phyloP scores from a whole-genome alignment of 2,888 invertebrate genomes.

The Notocelia uddmanniana region DNA sequence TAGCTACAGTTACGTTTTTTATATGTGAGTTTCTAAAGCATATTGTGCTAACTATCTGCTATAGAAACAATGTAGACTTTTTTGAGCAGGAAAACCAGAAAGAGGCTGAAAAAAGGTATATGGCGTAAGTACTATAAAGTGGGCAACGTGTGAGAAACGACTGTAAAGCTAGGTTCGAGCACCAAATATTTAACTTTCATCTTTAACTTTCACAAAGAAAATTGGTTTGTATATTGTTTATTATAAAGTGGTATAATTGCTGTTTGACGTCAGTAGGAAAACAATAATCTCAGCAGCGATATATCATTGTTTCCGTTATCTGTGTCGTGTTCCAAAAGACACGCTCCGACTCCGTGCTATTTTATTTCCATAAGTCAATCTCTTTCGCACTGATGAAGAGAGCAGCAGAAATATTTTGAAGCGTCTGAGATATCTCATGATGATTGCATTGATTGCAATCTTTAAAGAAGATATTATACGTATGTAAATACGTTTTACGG shows the following conservation, averaged over 20 bases:
- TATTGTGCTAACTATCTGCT: too few relatives aligned
- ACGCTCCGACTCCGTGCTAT: slow-evolving; percentile 16
- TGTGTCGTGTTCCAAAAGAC: slow-evolving; percentile 1
- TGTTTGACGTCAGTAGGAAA: neutral
- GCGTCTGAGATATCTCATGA: neutral
- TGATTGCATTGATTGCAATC: neutral
- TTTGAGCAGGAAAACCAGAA: neutral
- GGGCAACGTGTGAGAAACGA: too few relatives aligned
- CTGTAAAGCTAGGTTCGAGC: neutral
- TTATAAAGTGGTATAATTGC: neutral
- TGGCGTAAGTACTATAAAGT: too few relatives aligned
- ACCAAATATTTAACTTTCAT: too few relatives aligned
- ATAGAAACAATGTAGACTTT: too few relatives aligned
- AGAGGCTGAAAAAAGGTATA: neutral
- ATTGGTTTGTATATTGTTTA: neutral
- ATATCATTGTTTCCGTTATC: slow-evolving; percentile 13
- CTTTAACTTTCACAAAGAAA: slow-evolving; percentile 10
- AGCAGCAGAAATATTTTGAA: neutral
- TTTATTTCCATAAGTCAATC: neutral
- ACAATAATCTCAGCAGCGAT: slow-evolving; percentile 2
- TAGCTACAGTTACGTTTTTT: too few relatives aligned
- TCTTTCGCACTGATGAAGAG: neutral
- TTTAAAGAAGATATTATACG: neutral
- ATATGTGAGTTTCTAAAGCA: too few relatives aligned
- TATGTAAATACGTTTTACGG: neutral